Conservation (phyloP, 1,140 invertebrate species). For the Orussus abietinus region DNA sequence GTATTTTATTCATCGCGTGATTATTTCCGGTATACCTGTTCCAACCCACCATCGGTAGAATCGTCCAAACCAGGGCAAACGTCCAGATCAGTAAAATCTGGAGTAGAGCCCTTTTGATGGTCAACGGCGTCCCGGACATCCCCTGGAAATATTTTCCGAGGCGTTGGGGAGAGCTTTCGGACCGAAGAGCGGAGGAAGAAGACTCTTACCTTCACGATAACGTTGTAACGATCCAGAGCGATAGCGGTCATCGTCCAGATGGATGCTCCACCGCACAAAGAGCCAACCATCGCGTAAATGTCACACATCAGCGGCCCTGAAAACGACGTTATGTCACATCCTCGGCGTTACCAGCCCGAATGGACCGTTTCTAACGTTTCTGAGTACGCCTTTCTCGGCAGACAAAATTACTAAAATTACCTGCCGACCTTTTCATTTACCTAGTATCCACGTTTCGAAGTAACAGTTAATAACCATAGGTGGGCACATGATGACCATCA, state of each 20-base stretch:
- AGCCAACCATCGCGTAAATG: conserved; percentile 74
- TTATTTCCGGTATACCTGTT: conserved; percentile 59
- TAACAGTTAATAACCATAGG: conserved; percentile 85
- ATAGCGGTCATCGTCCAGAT: conserved; percentile 84
- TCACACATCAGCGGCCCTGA: conserved; percentile 75
- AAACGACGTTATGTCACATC: too few relatives aligned
- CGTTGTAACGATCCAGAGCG: conserved; percentile 78
- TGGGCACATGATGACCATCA: conserved; percentile 81
- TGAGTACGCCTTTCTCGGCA: too few relatives aligned
- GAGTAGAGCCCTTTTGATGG: conserved; percentile 63
- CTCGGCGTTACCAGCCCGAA: too few relatives aligned
- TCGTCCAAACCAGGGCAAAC: conserved; percentile 64
- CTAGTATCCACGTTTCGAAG: conserved; percentile 81
- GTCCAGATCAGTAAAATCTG: conserved; percentile 69
- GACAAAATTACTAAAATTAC: too few relatives aligned
- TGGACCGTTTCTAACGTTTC: too few relatives aligned
- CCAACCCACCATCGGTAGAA: conserved; percentile 76
- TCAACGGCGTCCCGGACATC: conserved; percentile 67
- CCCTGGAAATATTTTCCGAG: conserved; percentile 53
- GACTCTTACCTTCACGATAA: conserved; percentile 62
- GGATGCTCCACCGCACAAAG: conserved; percentile 73
- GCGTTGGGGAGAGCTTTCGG: too few relatives aligned
- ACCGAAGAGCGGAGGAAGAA: too few relatives aligned
- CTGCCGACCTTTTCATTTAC: too few relatives aligned
- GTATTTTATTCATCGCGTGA: conserved; percentile 1